These are phyloP conservation scores for Sylvietta virens DNA, from an alignment of 2,113 vertebrate genomes.

Conservation along the genomic window DNA sequence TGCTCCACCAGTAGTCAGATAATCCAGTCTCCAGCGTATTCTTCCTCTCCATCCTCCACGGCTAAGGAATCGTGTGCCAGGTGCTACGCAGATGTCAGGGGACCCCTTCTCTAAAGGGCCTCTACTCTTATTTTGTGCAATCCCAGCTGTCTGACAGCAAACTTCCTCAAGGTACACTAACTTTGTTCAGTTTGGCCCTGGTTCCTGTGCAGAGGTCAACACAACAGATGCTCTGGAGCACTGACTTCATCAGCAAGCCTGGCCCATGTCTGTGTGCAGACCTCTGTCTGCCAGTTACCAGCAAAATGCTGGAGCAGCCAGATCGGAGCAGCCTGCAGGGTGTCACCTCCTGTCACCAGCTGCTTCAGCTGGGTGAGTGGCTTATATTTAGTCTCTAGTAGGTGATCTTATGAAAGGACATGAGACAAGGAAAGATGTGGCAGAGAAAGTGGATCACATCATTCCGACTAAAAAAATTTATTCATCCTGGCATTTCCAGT, in stretches of 20 bases:
- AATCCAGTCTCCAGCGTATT: neutral
- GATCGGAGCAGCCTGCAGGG: neutral
- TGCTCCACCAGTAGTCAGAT: neutral
- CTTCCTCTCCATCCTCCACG: neutral
- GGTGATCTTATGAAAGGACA: neutral
- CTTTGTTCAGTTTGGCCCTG: neutral
- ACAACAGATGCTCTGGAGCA: neutral
- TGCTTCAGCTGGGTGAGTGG: neutral
- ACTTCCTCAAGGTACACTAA: neutral
- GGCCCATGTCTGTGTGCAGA: neutral
- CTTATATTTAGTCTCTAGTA: neutral
- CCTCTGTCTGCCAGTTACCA: neutral
- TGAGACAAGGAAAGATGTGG: neutral
- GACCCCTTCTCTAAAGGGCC: neutral
- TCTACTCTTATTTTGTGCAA: neutral
- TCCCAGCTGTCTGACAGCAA: neutral
- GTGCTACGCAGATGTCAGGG: neutral
- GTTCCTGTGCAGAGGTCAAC: neutral
- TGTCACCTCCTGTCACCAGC: neutral
- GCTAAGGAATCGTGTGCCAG: neutral
- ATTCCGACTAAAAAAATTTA: neutral
- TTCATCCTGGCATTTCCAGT: neutral
- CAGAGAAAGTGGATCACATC: neutral
- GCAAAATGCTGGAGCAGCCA: neutral
- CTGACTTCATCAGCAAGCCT: neutral